Base-by-base conservation (phyloP, 2,888 invertebrate species). In the Eupsilia transversa region DNA sequence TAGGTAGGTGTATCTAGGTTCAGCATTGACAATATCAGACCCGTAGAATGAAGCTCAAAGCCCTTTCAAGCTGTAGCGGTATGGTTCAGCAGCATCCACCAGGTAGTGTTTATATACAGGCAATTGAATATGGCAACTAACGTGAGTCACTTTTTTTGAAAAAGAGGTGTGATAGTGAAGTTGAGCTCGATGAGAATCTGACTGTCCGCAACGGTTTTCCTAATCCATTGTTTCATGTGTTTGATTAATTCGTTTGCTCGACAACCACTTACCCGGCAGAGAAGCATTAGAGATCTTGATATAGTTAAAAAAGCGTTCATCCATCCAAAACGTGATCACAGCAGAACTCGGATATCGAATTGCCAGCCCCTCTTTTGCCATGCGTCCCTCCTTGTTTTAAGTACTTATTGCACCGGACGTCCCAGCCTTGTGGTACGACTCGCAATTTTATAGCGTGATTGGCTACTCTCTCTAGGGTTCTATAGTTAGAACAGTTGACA, bases 401-500 rank as follows among this genome's bases (percentile, higher is more conserved):
- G 56, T 70, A 64, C 41, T 43, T 64, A 79, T 38, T 52, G 64
- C 71, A 79, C 72, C 72, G 77, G 77, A 77, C 79, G 79, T 60
- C 69, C 79, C 56, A 76, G 69, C 69, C 78, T 78, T 68, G 76
- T 61, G 38, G 68, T 41, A 67, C 52, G 30, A 43, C 57, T 59
- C 64, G 35, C 78, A 76, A 68, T 76, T 61, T 68, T 52, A 27
- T 60, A 65, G 60, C 60, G 59, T 30, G 60, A 75, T 74, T 67
- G 52, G 33, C 43, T 52, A 68, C 49, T 69, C 54, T 75, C 75
- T 76, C 77, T 65, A 61, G 78, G 46, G 59, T 38, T 54, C 79
- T 76, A 69, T 78, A 76, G 69, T 69, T 76, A 68, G 69, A 54
- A 61, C 78, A 41, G 60, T 76, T 76, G 76, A 14, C 65, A 74